Evolutionary conservation across 2,888 invertebrate species (phyloP), one percentile per base, ranked within the genome.

Genomic region (Agrochola litura): DNA sequence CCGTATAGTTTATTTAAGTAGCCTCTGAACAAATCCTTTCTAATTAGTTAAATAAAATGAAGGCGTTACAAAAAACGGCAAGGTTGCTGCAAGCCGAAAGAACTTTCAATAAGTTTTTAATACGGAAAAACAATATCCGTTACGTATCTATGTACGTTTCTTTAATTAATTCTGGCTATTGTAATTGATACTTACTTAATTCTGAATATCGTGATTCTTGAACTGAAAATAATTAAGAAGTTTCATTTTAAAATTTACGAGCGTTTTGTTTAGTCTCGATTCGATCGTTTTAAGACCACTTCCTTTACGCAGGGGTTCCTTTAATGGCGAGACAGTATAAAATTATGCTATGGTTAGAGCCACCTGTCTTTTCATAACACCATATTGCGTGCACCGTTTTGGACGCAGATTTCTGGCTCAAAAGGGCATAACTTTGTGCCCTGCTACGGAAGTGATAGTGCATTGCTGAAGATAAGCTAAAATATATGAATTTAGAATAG

Each of bases 71-170:
- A 84, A 85, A 85, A 86, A 79, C 61, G 0, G 2, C 91, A 92
- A 92, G 92, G 92, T 84, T 85, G 85, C 68, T 58, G 79, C 76
- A 82, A 87, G 77, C 75, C 68, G n/a, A n/a, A n/a, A n/a, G n/a
- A 76, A 89, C 87, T 84, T 85, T 88, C 88, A 86, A 86, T 77
- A 73, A 73, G 76, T 88, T 90, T 90, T 89, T 89, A 87, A 81
- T 80, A 81, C 87, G 86, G 90, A 90, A 90, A 89, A 86, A 86
- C 80, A 79, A 84, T 90, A 88, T 88, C 86, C 78, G 87, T 89
- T 90, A 77, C 85, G 68, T 67, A 67, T 43, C n/a, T 70, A 37
- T 2, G 37, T 37, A 60, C 52, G 79, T 88, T 84, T 82, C 58
- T 83, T 77, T 81, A 81, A 82, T 77, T 83, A 78, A 85, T 68